Base-by-base conservation (phyloP, 2,797 vertebrate genomes). In the Pangasius sanitwongsei region DNA sequence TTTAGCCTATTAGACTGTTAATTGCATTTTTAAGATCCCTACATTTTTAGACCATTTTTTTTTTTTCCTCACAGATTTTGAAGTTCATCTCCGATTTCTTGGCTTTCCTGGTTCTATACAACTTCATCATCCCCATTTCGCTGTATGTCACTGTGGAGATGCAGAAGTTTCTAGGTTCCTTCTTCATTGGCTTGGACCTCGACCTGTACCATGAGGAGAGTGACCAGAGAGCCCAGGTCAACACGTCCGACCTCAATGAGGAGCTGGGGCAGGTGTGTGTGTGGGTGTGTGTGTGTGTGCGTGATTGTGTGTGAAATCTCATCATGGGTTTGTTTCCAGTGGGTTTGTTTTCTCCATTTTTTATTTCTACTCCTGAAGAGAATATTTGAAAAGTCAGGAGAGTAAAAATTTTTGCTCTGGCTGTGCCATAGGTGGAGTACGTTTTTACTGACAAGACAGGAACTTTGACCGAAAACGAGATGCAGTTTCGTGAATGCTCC, bases 71-170 rank as follows among this genome's bases (percentile, higher is more conserved):
- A 11, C 89, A 99, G 98, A 99, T 99, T 91, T 94, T 99, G 93
- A 97, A 96, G 93, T 99, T 99, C 93, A 99, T 99, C 95, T 99
- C 99, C 4, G 99, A 99, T 95, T 99, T 99, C 93, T 94, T 99
- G 95, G 99, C 99, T 61, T 99, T 99, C 94, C 94, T 99, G 95
- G 99, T 99, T 87, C 97, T 99, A 82, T 99, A 99, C 94, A 99
- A 99, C 95, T 99, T 99, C 93, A 99, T 99, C 94, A 99, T 99
- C 93, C 99, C 99, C 80, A 99, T 99, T 95, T 99, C 99, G 9
- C 97, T 99, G 11, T 99, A 99, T 61, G 99, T 99, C 74, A 99
- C 98, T 0, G 99, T 99, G 87, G 99, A 99, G 96, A 98, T 99
- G 98, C 98, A 99, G 94, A 99, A 99, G 94, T 99, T 99, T 92